Evolutionary conservation across 2,888 invertebrate genomes (phyloP), one percentile per base, ranked within the genome.

Genomic region (Drosophila ochracea): DNA sequence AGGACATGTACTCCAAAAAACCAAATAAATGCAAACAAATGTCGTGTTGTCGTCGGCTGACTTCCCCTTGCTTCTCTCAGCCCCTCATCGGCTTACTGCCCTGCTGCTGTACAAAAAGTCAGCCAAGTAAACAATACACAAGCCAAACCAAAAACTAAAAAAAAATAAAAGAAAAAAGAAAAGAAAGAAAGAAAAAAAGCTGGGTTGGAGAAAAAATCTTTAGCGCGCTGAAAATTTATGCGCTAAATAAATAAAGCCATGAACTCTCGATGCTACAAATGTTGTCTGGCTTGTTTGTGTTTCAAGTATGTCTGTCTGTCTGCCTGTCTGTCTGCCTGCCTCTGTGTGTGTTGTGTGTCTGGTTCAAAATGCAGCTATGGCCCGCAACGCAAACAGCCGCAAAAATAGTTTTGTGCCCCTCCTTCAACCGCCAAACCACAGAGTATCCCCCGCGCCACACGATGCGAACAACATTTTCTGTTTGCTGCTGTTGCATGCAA

Each of bases 191-290:
- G 6, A 37, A 2, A n/a, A 54, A 55, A 31, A 7, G 21, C n/a
- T 37, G 55, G 21, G 21, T 13, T 37, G 39, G 21, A 58, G 54
- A 63, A 79, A 74, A 72, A 80, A 77, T 69, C 66, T 78, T 76
- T 82, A 63, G 82, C 76, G 73, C 83, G 76, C 64, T 84, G 74
- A 65, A 85, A 86, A 86, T 86, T 87, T 86, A 86, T 86, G 85
- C 87, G 87, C 87, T 87, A 86, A 86, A 86, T 85, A 86, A 86
- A 86, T 86, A 86, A 86, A 86, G 85, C 83, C 85, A 85, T 86
- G 88, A 87, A 86, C 85, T 75, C n/a, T 57, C 70, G 69, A 72
- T 77, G 78, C 83, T 79, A 76, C 86, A 82, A 85, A 83, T 85
- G 86, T 79, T 82, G 78, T 78, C 75, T 78, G 78, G 64, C 47